Evolutionary conservation across 2,888 invertebrate genomes (phyloP), one percentile per base, ranked within the genome.

Genomic region (Drosophila seclusa): DNA sequence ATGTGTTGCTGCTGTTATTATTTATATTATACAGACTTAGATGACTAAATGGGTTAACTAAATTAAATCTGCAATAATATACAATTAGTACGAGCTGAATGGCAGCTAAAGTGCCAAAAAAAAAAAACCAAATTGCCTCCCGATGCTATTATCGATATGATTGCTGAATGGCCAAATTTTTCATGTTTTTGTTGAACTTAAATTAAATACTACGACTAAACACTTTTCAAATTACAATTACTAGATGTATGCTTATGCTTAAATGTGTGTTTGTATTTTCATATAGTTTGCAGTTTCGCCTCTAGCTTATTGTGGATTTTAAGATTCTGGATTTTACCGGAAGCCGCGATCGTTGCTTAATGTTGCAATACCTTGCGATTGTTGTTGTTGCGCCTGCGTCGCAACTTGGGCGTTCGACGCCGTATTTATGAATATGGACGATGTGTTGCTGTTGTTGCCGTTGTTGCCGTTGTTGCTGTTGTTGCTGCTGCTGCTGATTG

Each of bases 321-420:
- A 21, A 55, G 45, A 7, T 62, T 42, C 18, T 45, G 13, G 32
- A 63, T 69, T 73, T 84, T 87, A 87, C 75, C 83, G 87, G 68
- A 84, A 83, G 49, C 85, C 57, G 32, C 84, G 75, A 74, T 90
- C 77, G 55, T 66, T 73, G 48, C 64, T 71, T 76, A 86, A 50
- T 62, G 63, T 80, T 60, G 61, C 70, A 53, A 67, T 76, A 50
- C 82, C 62, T 57, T 83, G 83, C 32, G 79, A 24, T 55, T 53
- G 53, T 34, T 53, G 53, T 6, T 53, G 45, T 60, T 87, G 83
- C 42, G 80, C 53, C 13, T 75, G 79, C 42, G 79, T 64, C 31
- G 68, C 77, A 16, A 71, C 59, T 60, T 80, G 76, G 38, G 69
- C 62, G 63, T 69, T 71, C 38, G 71, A 50, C 65, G 72, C 55